Percentiles rank a stretch among this genome's conserved stretches.
Evolutionary conservation across 2,797 vertebrate species (phyloP).

Genomic region (Potorous gilbertii): DNA sequence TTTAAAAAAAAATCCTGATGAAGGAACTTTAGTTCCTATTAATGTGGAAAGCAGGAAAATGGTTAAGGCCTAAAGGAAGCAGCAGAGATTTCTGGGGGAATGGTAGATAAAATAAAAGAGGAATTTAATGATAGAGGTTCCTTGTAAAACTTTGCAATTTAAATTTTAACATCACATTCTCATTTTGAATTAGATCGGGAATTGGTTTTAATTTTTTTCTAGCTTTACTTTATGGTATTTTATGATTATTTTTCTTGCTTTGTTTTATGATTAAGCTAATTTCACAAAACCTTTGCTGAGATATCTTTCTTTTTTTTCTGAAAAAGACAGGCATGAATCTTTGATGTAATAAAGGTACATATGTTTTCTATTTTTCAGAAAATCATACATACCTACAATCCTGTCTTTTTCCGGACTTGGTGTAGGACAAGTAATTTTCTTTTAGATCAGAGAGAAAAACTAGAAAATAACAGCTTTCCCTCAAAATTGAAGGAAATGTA

Average conservation of each 20-base stretch:
- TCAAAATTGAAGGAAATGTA: constrained; percentile 2
- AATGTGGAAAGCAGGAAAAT: neutral
- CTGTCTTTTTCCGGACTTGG: neutral
- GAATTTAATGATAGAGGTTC: constrained; percentile 28
- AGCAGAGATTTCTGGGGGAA: neutral
- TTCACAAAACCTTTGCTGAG: neutral
- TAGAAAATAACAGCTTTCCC: constrained; percentile 15
- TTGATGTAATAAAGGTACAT: constrained; percentile 6
- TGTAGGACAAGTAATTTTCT: neutral
- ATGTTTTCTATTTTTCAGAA: constrained; percentile 16
- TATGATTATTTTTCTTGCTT: neutral
- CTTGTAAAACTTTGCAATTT: neutral
- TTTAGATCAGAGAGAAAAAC: constrained; percentile 8
- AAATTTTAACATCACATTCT: constrained; percentile 6
- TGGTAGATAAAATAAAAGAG: neutral
- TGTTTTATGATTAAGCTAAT: constrained; percentile 4
- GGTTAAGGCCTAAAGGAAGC: neutral
- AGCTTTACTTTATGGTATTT: neutral
- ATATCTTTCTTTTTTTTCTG: constrained; percentile 17
- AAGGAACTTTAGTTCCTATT: neutral
- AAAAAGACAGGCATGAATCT: neutral
- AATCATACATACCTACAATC: neutral
- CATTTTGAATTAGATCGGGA: neutral
- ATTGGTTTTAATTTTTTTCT: neutral
- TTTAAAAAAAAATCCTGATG: neutral